Conservation (phyloP, 2,888 invertebrate species). For the Ophion ellenae region DNA sequence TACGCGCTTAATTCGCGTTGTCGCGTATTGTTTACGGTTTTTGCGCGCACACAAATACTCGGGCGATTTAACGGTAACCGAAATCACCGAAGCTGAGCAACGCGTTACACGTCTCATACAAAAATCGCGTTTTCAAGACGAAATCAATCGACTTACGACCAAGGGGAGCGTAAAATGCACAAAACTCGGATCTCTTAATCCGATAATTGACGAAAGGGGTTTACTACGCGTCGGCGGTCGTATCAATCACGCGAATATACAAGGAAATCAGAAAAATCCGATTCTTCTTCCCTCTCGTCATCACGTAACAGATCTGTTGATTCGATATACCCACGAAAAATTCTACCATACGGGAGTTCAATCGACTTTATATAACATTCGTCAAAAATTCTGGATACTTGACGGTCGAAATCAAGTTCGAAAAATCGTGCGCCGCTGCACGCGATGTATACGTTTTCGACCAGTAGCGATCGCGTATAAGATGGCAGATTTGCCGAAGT, state of each 20-base stretch:
- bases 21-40: slow-evolving; percentile 53
- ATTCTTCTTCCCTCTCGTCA: slow-evolving; percentile 53
- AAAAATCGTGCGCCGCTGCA: slow-evolving; percentile 39
- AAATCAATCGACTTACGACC: slow-evolving; percentile 42
- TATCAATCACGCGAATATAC: slow-evolving; percentile 40
- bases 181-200: slow-evolving; percentile 58
- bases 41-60: neutral
- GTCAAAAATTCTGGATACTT: slow-evolving; percentile 46
- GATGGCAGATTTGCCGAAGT: slow-evolving; percentile 52
- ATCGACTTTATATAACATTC: slow-evolving; percentile 47
- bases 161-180: slow-evolving; percentile 33
- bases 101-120: slow-evolving; percentile 37
- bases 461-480: slow-evolving; percentile 31
- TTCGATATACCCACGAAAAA: slow-evolving; percentile 46
- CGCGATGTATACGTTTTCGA: slow-evolving; percentile 46
- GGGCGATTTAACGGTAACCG: slow-evolving; percentile 26
- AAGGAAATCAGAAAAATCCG: slow-evolving; percentile 46
- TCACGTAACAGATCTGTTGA: slow-evolving; percentile 56
- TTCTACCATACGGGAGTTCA: slow-evolving; percentile 51
- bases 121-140: slow-evolving; percentile 40
- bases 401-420: slow-evolving; percentile 52
- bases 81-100: slow-evolving; percentile 40
- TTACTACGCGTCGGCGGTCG: slow-evolving; percentile 60
- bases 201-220: slow-evolving; percentile 50
- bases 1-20: slow-evolving; percentile 33